Evolutionary conservation across 1,140 invertebrate genomes (phyloP).

Genomic region (Bombus fervidus): DNA sequence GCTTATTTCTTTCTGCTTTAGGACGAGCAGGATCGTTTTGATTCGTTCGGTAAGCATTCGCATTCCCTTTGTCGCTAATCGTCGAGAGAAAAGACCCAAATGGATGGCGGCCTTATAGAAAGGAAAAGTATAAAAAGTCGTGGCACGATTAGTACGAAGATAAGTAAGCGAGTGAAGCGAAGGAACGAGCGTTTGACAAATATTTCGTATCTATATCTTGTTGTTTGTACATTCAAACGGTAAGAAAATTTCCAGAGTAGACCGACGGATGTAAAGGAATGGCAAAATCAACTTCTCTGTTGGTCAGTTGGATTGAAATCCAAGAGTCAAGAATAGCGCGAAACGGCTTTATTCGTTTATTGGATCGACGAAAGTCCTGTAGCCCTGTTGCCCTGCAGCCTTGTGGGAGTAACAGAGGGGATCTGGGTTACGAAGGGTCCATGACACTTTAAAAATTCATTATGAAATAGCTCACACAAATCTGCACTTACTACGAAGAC

Average conservation of each 20-base stretch:
- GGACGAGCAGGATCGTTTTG: too few species aligned
- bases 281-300: slow-evolving; percentile 45
- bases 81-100: too few species aligned
- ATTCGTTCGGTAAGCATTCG: too few species aligned
- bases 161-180: neutral
- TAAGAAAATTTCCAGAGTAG: neutral
- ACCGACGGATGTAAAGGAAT: neutral
- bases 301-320: slow-evolving; percentile 59
- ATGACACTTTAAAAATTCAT: slow-evolving; percentile 67
- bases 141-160: too few species aligned
- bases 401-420: slow-evolving; percentile 67
- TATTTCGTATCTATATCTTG: neutral
- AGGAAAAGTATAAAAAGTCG: too few species aligned
- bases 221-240: neutral
- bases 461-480: slow-evolving; percentile 69
- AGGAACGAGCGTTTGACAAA: too few species aligned
- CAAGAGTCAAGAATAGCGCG: slow-evolving; percentile 52
- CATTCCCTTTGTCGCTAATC: too few species aligned
- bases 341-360: slow-evolving; percentile 68
- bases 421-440: slow-evolving; percentile 64
- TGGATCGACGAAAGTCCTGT: slow-evolving; percentile 68
- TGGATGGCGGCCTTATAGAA: rapidly evolving
- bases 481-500: slow-evolving; percentile 66
- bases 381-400: slow-evolving; percentile 48
- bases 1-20: too few species aligned